Evolutionary conservation across 2,888 invertebrate genomes (phyloP), one percentile per base, ranked within the genome.

Genomic region (Mimas tiliae): DNA sequence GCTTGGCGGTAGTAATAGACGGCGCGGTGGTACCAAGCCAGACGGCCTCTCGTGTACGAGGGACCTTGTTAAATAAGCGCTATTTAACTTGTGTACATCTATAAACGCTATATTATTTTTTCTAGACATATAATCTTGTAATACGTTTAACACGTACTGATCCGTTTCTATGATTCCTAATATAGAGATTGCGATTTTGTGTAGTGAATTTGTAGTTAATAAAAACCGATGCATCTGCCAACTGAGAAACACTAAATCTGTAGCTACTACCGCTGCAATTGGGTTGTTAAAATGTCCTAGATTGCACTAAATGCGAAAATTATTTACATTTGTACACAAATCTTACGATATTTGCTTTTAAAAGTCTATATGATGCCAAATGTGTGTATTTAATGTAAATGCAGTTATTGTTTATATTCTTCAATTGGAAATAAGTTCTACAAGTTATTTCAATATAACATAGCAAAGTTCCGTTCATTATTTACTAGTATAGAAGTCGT

Each of bases 261-360:
- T 50, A n/a, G 16, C 19, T 45, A 45, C 14, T 19, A 14, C 33
- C 14, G 21, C 52, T 12, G 27, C 52, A 27, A 52, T 33, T 33
- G 52, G 27, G 21, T 52, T 27, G 12, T 33, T 52, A 33, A 27
- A 52, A 38, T 19, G 58, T 19, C 38, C 42, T 12, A 38, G 19
- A 58, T 19, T 52, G 52, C 52, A 27, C 58, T 58, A 19, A 42
- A 58, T 58, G 58, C 7, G 58, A 12, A 42, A 42, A 19, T 19
- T 19, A 42, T 58, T 42, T 58, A 21, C 42, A 58, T 58, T 58
- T 42, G 6, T 11, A 1, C 16, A 42, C 12, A 58, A 42, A 58
- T 58, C 58, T 16, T 12, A 11, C 19, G 1, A 21, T 58, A 58
- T 42, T 19, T 58, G 19, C 16, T 19, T 42, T 42, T 58, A 16